phyloP scores from a whole-genome alignment of 2,888 invertebrate species.

The Noctua fimbriata region DNA sequence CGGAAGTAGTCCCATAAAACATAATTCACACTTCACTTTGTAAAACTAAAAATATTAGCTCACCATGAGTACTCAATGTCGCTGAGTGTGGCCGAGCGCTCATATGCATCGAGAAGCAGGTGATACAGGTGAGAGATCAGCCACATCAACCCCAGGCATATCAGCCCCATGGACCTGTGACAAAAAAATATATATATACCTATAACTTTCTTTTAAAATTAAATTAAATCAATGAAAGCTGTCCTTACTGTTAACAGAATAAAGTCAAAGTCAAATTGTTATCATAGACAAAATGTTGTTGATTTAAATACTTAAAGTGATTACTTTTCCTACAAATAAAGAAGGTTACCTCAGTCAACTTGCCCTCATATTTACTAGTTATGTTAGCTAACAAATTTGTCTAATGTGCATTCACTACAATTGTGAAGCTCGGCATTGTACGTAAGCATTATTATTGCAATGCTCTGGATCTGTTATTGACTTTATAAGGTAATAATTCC shows the following conservation, averaged over 20 bases:
- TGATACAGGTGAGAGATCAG: constrained; percentile 77
- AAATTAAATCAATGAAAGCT: too few relatives aligned
- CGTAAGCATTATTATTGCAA: too few relatives aligned
- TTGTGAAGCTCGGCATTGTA: too few relatives aligned
- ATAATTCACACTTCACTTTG: neutral
- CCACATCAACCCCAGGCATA: constrained; percentile 76
- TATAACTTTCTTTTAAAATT: too few relatives aligned
- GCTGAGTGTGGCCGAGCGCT: constrained; percentile 77
- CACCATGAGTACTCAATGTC: constrained; percentile 85
- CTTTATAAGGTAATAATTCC: neutral
- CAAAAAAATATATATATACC: too few relatives aligned
- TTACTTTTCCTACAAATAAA: too few relatives aligned
- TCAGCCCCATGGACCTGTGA: constrained; percentile 73
- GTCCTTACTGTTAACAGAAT: too few relatives aligned
- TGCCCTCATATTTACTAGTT: neutral
- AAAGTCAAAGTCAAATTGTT: too few relatives aligned
- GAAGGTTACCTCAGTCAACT: too few relatives aligned
- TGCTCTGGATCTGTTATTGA: neutral
- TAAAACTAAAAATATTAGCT: constrained; percentile 45
- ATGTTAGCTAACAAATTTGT: neutral
- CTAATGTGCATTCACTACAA: neutral
- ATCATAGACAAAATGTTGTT: too few relatives aligned
- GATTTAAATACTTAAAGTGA: too few relatives aligned
- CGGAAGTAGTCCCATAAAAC: too few relatives aligned
- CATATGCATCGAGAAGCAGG: constrained; percentile 76